Conservation (phyloP, 1,140 invertebrate species). For the Latrodectus geometricus region DNA sequence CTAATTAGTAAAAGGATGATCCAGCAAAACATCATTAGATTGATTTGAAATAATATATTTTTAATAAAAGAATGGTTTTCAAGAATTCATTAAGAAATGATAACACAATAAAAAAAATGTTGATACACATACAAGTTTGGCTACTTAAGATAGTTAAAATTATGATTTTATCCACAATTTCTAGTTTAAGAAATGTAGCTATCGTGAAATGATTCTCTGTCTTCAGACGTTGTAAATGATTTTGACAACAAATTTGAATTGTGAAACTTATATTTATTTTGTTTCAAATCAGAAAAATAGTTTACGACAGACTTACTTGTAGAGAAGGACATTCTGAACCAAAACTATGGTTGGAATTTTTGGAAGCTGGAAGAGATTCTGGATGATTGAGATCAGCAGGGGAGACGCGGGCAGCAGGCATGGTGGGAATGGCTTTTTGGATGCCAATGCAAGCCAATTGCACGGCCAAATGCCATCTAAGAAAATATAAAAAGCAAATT, state of each 20-base stretch:
- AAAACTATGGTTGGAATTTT: constrained; percentile 11
- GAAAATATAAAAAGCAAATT: background rate
- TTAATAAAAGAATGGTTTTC: no score
- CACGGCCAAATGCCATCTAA: constrained; percentile 18
- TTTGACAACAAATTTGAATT: background rate
- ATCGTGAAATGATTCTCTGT: background rate
- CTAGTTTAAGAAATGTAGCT: no score
- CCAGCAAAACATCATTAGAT: no score
- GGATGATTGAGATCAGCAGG: constrained; percentile 11
- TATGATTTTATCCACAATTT: background rate
- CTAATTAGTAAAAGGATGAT: no score
- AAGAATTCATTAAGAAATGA: no score
- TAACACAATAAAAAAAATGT: no score
- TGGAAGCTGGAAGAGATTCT: background rate
- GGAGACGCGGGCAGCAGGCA: constrained; percentile 47
- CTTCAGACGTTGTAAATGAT: background rate
- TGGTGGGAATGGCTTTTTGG: constrained; percentile 1
- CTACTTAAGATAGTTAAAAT: background rate
- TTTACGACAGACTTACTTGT: constrained; percentile 11
- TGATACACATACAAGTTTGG: no score
- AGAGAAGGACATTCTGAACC: constrained; percentile 20
- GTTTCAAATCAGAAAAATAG: background rate
- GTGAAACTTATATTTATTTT: background rate
- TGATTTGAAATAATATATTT: no score
- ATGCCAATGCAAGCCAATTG: constrained; percentile 2